phyloP scores from a whole-genome alignment of 2,888 invertebrate genomes.

The Dasysyrphus albostriatus region DNA sequence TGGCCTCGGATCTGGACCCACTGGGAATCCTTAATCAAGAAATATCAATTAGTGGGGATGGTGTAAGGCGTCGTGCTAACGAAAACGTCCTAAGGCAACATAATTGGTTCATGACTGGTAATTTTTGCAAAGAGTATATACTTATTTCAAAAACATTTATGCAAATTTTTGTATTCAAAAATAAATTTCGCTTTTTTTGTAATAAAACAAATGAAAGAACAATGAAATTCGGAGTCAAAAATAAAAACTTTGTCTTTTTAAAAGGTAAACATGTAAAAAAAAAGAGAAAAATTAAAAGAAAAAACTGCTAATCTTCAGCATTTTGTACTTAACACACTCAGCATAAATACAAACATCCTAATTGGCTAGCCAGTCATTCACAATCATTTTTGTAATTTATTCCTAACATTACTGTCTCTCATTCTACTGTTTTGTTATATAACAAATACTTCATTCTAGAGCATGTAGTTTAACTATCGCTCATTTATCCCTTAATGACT shows the following conservation, averaged over 20 bases:
- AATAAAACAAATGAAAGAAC: slow-evolving; percentile 36
- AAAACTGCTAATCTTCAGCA: slow-evolving; percentile 43
- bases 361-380: slow-evolving; percentile 33
- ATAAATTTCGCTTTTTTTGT: slow-evolving; percentile 49
- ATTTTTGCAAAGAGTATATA: slow-evolving; percentile 69
- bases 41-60: slow-evolving; percentile 83
- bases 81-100: slow-evolving; percentile 84
- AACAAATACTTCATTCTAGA: neutral
- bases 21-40: slow-evolving; percentile 86
- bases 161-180: slow-evolving; percentile 40
- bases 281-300: neutral
- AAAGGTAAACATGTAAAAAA: slow-evolving; percentile 3
- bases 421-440: slow-evolving; percentile 16
- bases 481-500: neutral
- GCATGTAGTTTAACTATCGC: slow-evolving; percentile 25
- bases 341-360: slow-evolving; percentile 45
- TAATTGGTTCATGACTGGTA: slow-evolving; percentile 84
- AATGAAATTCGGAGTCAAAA: slow-evolving; percentile 71
- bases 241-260: slow-evolving; percentile 21
- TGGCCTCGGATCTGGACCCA: slow-evolving; percentile 93
- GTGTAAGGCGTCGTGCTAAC: slow-evolving; percentile 83
- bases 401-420: slow-evolving; percentile 19
- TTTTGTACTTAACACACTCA: slow-evolving; percentile 50
- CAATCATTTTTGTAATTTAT: slow-evolving; percentile 22
- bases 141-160: slow-evolving; percentile 46